Percentiles rank a stretch among this genome's conserved stretches.
Evolutionary conservation across 2,797 vertebrate genomes (phyloP).

Genomic region (Enteromius anoplus): DNA sequence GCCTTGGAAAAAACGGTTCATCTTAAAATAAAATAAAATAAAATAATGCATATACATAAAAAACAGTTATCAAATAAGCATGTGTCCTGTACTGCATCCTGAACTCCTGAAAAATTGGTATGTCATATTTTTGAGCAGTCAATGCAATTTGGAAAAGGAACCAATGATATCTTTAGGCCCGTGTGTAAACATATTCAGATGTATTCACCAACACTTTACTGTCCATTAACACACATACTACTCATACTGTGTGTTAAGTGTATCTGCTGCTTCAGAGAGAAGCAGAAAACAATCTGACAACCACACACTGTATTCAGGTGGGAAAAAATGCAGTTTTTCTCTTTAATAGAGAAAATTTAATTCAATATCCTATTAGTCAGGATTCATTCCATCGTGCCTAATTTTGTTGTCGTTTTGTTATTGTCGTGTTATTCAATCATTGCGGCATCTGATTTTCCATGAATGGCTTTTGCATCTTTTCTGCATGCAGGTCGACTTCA

Average conservation of each 20-base stretch:
- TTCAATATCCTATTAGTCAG: slow-evolving; percentile 17
- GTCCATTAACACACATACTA: not conserved
- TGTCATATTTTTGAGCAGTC: too few species aligned
- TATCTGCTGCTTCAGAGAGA: not conserved
- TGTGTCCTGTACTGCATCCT: too few species aligned
- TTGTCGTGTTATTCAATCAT: slow-evolving; percentile 32
- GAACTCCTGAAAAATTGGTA: too few species aligned
- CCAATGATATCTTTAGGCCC: too few species aligned
- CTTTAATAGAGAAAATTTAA: slow-evolving; percentile 14
- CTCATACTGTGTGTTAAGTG: not conserved
- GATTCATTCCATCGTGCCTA: not conserved
- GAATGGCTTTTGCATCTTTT: slow-evolving; percentile 26
- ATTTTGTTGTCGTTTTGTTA: slow-evolving; percentile 37
- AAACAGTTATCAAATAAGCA: too few species aligned
- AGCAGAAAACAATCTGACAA: not conserved
- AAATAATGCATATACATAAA: too few species aligned
- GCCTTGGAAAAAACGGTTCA: too few species aligned
- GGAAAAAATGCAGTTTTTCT: not conserved
- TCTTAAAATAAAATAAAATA: too few species aligned
- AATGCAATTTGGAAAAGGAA: too few species aligned
- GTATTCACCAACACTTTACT: not conserved
- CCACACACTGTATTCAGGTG: not conserved
- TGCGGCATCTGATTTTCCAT: slow-evolving; percentile 43
- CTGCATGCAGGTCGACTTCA: slow-evolving; percentile 16
- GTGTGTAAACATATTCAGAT: not conserved